These are phyloP conservation scores for Sorex araneus DNA, from an alignment of 2,113 vertebrate genomes.

Conservation along the genomic window DNA sequence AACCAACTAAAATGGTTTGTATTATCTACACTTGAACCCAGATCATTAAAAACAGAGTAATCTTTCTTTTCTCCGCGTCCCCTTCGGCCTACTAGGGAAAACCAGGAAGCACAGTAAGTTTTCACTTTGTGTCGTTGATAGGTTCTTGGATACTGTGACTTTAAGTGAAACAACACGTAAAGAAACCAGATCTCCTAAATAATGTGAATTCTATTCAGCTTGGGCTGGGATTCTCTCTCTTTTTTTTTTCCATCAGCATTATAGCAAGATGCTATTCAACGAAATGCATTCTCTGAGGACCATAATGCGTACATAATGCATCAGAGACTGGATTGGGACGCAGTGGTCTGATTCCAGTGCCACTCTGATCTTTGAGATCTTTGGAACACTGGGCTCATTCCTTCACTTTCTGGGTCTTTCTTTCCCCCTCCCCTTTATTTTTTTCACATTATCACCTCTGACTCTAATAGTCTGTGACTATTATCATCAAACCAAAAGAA, in stretches of 20 bases:
- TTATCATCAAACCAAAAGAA: neutral
- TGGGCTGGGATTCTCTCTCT: neutral
- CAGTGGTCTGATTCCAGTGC: neutral
- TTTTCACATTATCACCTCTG: neutral
- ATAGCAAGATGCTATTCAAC: neutral
- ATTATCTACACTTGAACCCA: neutral
- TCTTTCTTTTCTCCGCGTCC: neutral
- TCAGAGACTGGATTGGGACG: neutral
- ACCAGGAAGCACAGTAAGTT: neutral
- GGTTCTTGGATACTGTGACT: neutral
- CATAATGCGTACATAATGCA: too few relatives aligned
- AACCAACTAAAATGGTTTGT: neutral
- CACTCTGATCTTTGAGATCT: neutral
- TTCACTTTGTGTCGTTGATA: neutral
- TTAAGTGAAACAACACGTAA: neutral
- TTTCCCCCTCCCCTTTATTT: neutral
- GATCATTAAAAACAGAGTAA: neutral
- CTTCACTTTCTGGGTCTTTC: neutral
- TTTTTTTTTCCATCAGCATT: neutral
- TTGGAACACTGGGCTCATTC: neutral
- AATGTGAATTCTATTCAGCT: too few relatives aligned
- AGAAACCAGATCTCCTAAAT: neutral
- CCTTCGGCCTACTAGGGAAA: neutral
- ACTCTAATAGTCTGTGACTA: neutral
- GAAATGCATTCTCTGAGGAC: neutral